Conservation (phyloP, 2,113 vertebrate species). For the Phalacrocorax carbo region DNA sequence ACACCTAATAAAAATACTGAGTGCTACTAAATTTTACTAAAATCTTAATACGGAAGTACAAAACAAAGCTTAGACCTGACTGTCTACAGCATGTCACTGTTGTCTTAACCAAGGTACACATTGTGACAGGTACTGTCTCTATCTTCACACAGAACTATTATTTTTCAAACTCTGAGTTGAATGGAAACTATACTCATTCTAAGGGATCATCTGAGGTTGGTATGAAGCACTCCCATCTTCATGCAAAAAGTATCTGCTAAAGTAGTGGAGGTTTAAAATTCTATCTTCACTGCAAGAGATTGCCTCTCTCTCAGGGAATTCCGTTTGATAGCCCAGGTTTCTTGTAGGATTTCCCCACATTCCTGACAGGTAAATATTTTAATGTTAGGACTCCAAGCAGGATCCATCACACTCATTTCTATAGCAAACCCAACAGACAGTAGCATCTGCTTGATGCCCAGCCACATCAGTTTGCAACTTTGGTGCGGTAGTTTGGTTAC, state of each 20-base stretch:
- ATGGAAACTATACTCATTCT: neutral
- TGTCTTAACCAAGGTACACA: neutral
- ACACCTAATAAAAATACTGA: neutral
- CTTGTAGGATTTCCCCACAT: neutral
- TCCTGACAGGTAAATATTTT: neutral
- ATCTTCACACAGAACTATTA: neutral
- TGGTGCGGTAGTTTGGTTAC: neutral
- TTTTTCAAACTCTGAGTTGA: neutral
- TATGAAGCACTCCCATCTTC: neutral
- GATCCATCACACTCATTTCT: neutral
- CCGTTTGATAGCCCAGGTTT: neutral
- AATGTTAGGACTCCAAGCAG: neutral
- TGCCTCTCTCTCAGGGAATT: neutral
- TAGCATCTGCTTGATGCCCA: neutral
- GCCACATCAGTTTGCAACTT: neutral
- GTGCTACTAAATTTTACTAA: neutral
- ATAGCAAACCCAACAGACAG: neutral
- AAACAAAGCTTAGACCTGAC: neutral
- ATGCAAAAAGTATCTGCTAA: neutral
- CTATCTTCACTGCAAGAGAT: neutral
- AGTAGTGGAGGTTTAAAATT: neutral
- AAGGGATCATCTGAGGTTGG: neutral
- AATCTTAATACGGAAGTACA: neutral
- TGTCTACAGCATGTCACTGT: neutral
- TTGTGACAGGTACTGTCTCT: neutral